Base-by-base conservation (phyloP, 2,888 invertebrate species). In the Caenorhabditis imperialis region DNA sequence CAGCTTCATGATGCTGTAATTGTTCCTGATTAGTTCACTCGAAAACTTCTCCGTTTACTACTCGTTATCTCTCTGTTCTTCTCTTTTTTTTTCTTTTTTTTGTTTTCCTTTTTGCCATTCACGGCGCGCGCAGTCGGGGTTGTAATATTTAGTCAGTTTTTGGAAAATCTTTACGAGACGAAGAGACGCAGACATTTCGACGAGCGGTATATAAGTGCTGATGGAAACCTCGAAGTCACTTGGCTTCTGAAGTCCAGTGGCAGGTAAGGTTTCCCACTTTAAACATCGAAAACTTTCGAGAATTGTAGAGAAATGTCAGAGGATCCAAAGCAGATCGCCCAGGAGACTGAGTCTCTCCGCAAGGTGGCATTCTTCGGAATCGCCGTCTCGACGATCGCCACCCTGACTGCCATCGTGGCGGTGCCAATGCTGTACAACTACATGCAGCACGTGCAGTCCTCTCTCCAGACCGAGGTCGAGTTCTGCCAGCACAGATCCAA, bases 341-440 rank as follows among this genome's bases (percentile, higher is more conserved):
- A 63, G n/a, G 78, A 78, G 62, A 74, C 78, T 12, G 78, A 78
- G 63, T 69, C 61, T 45, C 71, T 78, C 53, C 73, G 76, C 14
- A 76, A 76, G 65, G 69, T 78, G 25, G 78, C 78, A 27, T 78
- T 78, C 76, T 78, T 76, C 60, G 82, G 82, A 73, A 76, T 82
- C 47, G 79, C 81, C 55, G 72, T 82, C 48, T 81, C 81, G 25
- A 82, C 82, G 7, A 76, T 83, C 37, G 83, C 83, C 53, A 83
- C 80, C 14, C 44, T 81, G 62, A 78, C 81, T 12, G 81, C 81
- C 20, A 79, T 83, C 61, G 61, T 83, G 48, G 80, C 78, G 58
- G 79, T 83, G 12, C 83, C 83, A 35, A 79, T 83, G 81, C 58
- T 83, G 37, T 83, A 81, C 74, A 81, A 83, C 77, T 83, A 83